Evolutionary conservation across 2,113 vertebrate species (phyloP).

Genomic region (Sinosuthora webbiana): DNA sequence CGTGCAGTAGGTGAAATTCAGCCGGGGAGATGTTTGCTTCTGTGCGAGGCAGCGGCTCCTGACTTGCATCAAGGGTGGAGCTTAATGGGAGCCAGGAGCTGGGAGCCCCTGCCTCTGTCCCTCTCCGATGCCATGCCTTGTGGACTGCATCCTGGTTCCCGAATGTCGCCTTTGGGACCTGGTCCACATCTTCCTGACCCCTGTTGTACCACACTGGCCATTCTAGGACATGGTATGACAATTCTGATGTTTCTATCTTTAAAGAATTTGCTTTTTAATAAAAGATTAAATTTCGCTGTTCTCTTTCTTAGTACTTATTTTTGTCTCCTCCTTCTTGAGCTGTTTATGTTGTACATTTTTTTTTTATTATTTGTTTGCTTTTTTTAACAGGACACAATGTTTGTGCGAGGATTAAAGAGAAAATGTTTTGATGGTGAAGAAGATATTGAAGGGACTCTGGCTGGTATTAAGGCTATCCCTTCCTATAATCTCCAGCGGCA

Average conservation of each 20-base stretch:
- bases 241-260: slow-evolving; percentile 36
- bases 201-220: slow-evolving; percentile 42
- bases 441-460: slow-evolving; percentile 69
- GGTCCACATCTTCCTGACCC: not conserved
- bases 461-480: slow-evolving; percentile 71
- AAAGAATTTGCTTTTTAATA: not conserved
- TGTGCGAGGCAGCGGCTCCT: not conserved
- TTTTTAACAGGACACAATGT: slow-evolving; percentile 83
- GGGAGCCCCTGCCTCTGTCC: not conserved
- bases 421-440: slow-evolving; percentile 85
- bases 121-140: not conserved
- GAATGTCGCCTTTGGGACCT: slow-evolving; percentile 2
- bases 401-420: slow-evolving; percentile 89
- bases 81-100: slow-evolving; percentile 17
- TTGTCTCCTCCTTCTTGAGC: not conserved
- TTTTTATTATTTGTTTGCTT: not conserved
- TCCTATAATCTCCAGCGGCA: slow-evolving; percentile 91
- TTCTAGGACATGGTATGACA: slow-evolving; percentile 47
- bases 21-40: slow-evolving; percentile 16
- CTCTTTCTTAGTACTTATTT: not conserved
- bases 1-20: slow-evolving; percentile 20
- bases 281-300: not conserved
- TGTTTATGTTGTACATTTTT: not conserved
- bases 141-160: slow-evolving; percentile 43
- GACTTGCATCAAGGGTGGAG: not conserved